phyloP scores from a whole-genome alignment of 2,888 invertebrate species.

The Mimas tiliae region DNA sequence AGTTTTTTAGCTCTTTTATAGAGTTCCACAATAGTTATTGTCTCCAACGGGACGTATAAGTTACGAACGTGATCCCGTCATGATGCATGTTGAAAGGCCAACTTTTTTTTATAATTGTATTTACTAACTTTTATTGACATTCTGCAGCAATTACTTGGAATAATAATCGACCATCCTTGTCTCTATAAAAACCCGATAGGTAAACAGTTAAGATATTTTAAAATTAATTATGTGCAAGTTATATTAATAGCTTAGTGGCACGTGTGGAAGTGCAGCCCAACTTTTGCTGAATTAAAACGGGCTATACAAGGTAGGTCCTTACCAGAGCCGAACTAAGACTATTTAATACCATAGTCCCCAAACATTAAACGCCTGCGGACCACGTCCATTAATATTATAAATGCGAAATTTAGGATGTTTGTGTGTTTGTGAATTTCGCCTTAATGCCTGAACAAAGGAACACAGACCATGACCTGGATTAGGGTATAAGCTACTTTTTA shows the following conservation, averaged over 20 bases:
- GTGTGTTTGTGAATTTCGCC: no score
- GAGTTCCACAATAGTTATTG: no score
- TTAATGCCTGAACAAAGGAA: no score
- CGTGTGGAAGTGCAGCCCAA: slow-evolving; percentile 9
- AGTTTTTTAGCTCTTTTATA: no score
- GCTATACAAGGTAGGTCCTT: slow-evolving; percentile 51
- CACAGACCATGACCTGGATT: no score
- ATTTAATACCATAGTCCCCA: not conserved
- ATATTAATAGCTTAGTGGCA: slow-evolving; percentile 11
- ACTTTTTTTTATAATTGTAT: no score
- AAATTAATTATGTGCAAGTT: slow-evolving; percentile 9
- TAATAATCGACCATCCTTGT: not conserved
- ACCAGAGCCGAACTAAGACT: not conserved
- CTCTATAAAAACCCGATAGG: not conserved
- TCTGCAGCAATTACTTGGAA: not conserved
- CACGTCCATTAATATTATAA: not conserved
- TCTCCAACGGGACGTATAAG: no score
- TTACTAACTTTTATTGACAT: not conserved
- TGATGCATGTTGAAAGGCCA: no score
- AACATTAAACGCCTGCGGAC: not conserved
- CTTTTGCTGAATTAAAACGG: slow-evolving; percentile 35
- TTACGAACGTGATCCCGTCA: no score
- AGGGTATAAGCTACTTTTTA: no score
- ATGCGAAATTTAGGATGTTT: no score
- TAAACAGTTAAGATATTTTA: slow-evolving; percentile 1